Evolutionary conservation across 2,797 vertebrate genomes (phyloP), one percentile per base, ranked within the genome.

Genomic region (Epinephelus coioides): DNA sequence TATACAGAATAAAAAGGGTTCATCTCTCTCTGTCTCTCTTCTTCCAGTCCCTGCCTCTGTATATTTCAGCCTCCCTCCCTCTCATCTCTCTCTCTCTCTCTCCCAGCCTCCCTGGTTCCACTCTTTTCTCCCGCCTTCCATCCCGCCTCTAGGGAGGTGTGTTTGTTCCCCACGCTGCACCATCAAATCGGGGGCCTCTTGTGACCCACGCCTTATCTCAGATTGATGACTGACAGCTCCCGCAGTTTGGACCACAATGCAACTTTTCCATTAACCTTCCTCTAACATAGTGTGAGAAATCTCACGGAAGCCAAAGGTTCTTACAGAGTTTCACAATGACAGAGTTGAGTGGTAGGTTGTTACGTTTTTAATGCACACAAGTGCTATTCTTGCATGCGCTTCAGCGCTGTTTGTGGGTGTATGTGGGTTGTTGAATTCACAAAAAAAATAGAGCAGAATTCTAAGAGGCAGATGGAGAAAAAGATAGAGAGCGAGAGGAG

Each of bases 261-360:
- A 89, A 68, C 83, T 88, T 86, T 92, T 91, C 84, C 83, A 94
- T 93, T 89, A 92, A 91, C 88, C 86, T 91, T 89, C 61, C 86
- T 88, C 73, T 78, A 75, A 70, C 74, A 71, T 19, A 43, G 50
- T 44, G 68, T 73, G 38, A 71, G 30, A 73, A 76, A 76, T 57
- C 19, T 59, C 30, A 77, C 25, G 55, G 63, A 81, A 65, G 79
- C 25, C 51, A 57, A 73, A 69, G 61, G 61, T 63, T 72, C 75
- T 81, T 18, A 13, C 21, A 61, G 64, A 65, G 74, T 72, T 85
- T 72, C 21, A 72, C 73, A 62, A 56, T 62, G 70, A 61, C 53
- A 10, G 7, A 59, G 53, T n/a, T 9, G n/a, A 75, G 72, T 18
- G 74, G 23, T 54, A 10, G 2, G 3, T 68, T 51, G 44, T 56